These are phyloP conservation scores for Hydrocynus forskahlii DNA, from an alignment of 2,797 vertebrate species.

Conservation along the genomic window DNA sequence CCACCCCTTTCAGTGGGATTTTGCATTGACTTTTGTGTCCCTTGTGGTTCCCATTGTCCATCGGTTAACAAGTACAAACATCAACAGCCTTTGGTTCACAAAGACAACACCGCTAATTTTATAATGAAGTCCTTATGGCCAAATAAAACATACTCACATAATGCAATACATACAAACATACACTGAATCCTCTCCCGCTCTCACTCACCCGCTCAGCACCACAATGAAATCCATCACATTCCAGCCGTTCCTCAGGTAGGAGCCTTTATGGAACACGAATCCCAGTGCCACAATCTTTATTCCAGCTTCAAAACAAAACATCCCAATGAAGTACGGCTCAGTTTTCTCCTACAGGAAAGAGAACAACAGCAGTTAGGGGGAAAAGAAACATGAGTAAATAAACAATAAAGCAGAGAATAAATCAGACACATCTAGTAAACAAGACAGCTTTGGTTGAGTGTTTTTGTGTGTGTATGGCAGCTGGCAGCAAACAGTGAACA, in stretches of 20 bases:
- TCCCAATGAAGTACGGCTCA: slow-evolving; percentile 98
- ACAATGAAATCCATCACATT: slow-evolving; percentile 99
- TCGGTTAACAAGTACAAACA: too few species aligned
- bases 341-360: slow-evolving; percentile 88
- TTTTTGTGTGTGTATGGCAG: not conserved
- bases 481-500: not conserved
- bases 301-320: slow-evolving; percentile 98
- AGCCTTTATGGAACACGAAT: slow-evolving; percentile 97
- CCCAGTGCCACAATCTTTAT: slow-evolving; percentile 97
- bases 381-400: not conserved
- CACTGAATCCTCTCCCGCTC: not conserved
- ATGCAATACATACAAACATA: too few species aligned
- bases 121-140: too few species aligned
- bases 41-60: too few species aligned
- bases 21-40: too few species aligned
- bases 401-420: not conserved
- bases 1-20: too few species aligned
- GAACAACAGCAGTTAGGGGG: not conserved
- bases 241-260: slow-evolving; percentile 97
- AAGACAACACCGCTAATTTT: too few species aligned
- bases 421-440: not conserved
- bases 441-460: not conserved
- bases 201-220: slow-evolving; percentile 95
- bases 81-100: too few species aligned
- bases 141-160: too few species aligned